Base-by-base conservation (phyloP, 2,113 vertebrate genomes). In the Amphilophus citrinellus region DNA sequence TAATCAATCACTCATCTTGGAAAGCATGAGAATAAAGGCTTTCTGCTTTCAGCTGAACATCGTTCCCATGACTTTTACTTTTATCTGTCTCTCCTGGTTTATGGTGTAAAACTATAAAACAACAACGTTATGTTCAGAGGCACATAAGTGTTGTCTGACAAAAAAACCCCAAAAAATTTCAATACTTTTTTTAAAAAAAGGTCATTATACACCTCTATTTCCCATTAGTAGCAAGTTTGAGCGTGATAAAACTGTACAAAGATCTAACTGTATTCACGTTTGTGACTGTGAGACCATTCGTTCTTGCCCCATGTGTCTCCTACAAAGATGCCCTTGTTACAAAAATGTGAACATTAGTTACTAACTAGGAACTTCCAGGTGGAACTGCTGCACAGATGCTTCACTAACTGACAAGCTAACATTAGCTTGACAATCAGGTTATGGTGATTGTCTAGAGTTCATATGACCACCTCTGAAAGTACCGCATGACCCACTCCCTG, bases 1-100 rank as follows among this genome's bases (percentile, higher is more conserved):
- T 90, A 92, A 89, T 91, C 77, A 92, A 44, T 85, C 57, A 61
- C 27, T 42, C 42, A 22, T 85, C 59, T 61, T 24, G 0, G 35
- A 80, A 60, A 68, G 22, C 10, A n/a, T 84, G 79, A 32, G 75
- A 82, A 6, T 76, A 78, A 58, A 32, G 44, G 24, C 7, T 82
- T 77, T n/a, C 11, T 62, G 56, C 5, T 76, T 85, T 68, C 4
- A 17, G 8, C 15, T 20, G 6, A 84, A 73, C 77, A 61, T 27
- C 20, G 35, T 63, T 65, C 61, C 42, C 50, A 18, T 6, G 35
- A 59, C 13, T 58, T 1, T 37, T 57, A 56, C 60, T 56, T 24
- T 24, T 44, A 22, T 79, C 60, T 14, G 3, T 61, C 30, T 58
- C 15, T 10, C 59, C 15, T 11, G 15, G 15, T 81, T 77, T 79